Evolutionary conservation across 2,113 vertebrate species (phyloP).

Genomic region (Mystacornis crossleyi): DNA sequence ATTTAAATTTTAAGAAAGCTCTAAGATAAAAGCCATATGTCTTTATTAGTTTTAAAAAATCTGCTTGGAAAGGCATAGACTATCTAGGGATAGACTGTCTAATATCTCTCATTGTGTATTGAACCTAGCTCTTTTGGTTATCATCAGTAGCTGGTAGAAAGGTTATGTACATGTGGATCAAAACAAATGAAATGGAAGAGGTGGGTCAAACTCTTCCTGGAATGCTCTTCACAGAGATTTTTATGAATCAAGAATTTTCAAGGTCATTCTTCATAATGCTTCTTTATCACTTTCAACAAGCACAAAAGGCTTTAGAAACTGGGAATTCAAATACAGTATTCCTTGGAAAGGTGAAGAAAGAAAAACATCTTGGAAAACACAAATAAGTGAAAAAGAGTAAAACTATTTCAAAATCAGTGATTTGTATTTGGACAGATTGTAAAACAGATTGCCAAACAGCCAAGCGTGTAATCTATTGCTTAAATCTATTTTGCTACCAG

Average conservation of each 20-base stretch:
- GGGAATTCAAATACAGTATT: not conserved
- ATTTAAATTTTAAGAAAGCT: not conserved
- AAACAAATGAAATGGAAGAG: not conserved
- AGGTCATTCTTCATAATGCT: not conserved
- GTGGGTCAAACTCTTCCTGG: not conserved
- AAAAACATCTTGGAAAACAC: not conserved
- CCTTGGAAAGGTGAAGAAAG: not conserved
- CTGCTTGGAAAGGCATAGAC: not conserved
- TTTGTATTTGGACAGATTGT: not conserved
- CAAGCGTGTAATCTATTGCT: not conserved
- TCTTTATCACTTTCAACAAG: not conserved
- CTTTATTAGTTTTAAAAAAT: not conserved
- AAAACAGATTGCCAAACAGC: constrained; percentile 10
- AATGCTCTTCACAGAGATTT: not conserved
- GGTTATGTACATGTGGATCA: not conserved
- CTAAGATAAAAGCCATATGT: not conserved
- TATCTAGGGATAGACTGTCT: not conserved
- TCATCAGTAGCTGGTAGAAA: not conserved
- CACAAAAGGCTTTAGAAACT: not conserved
- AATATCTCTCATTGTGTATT: not conserved
- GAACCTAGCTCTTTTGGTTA: not conserved
- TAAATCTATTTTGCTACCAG: not conserved
- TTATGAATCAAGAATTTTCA: not conserved
- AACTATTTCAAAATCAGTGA: not conserved
- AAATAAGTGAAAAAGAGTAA: not conserved